Base-by-base conservation (phyloP, 1,140 invertebrate genomes). In the Trissolcus basalis region DNA sequence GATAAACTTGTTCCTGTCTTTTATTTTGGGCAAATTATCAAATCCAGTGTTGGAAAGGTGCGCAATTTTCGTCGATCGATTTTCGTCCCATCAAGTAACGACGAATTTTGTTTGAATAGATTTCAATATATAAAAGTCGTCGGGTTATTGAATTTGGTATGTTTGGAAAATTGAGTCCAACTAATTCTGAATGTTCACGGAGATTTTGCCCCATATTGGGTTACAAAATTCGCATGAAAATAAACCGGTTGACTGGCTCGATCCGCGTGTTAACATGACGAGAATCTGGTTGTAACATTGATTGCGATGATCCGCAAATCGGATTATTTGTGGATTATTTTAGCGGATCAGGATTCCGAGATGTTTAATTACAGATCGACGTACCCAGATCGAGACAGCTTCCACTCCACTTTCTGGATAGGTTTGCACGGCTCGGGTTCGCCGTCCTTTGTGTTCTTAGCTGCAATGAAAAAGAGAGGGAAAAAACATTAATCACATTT, bases 381-480 rank as follows among this genome's bases (percentile, higher is more conserved):
- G 16, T 91, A 98, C 96, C 96, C 95, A 77, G 92, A 92, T 91
- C 92, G 93, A 43, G 93, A 93, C 48, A 94, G 93, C 87, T 96
- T 97, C 96, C 97, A 98, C 85, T 98, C 96, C 44, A 98, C 93
- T 91, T 97, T 97, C 80, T 94, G 93, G 84, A 98, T 98, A 16
- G 96, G 91, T 91, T 97, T 97, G 83, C 95, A 97, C 13, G 94
- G 91, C 88, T 96, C 95, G 60, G 93, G 90, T 88, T 95, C 95
- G 11, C 94, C 94, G 55, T 96, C 95, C 88, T 96, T 97, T 78
- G 93, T 93, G 32, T 92, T 90, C 92, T 97, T 97, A 41, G 95
- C 96, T 97, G 89, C 32, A 90, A 79, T 65, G 13, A 13, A 36
- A 44, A 54, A 59, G 2, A 13, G 12, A 44, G 13, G 8, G 13